Conservation (phyloP, 1,140 invertebrate genomes). For the Drosophila novamexicana region DNA sequence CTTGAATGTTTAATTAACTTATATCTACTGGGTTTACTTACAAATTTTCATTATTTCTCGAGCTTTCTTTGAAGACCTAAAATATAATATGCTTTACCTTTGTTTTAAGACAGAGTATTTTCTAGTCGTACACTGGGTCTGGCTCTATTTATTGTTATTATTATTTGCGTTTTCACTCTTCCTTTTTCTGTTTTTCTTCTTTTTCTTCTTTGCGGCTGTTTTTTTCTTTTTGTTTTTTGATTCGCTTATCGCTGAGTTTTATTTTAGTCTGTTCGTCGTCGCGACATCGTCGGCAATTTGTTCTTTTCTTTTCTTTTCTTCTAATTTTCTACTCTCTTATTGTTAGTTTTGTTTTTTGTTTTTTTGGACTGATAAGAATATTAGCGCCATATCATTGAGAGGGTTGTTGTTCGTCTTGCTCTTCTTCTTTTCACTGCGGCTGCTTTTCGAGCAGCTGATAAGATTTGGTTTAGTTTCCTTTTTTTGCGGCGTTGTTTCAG, state of each 20-base stretch:
- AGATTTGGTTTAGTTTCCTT: conserved; percentile 33
- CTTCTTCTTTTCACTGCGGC: conserved; percentile 20
- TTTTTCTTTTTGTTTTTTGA: no score
- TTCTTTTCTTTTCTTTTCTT: conserved; percentile 14
- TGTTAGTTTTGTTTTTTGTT: conserved; percentile 25
- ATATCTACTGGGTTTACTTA: no score
- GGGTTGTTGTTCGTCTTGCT: background rate
- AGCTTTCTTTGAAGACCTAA: no score
- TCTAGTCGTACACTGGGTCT: background rate
- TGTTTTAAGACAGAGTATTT: background rate
- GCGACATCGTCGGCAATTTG: conserved; percentile 33
- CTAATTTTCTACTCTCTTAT: conserved; percentile 15
- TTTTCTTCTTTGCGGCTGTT: background rate
- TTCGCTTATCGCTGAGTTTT: conserved; percentile 34
- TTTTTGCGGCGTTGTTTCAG: conserved; percentile 9
- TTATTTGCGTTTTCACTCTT: conserved; percentile 27
- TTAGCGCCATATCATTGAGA: conserved; percentile 54
- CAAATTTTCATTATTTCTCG: no score
- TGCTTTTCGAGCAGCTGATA: conserved; percentile 44
- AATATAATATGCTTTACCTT: no score
- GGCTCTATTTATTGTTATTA: conserved; percentile 15
- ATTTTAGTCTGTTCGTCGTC: conserved; percentile 33
- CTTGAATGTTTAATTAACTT: no score
- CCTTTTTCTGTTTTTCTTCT: conserved; percentile 8
- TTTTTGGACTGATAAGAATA: conserved; percentile 56